Percentiles rank a stretch among this genome's conserved stretches.
phyloP scores from a whole-genome alignment of 2,797 vertebrate genomes.

The Catharus ustulatus region DNA sequence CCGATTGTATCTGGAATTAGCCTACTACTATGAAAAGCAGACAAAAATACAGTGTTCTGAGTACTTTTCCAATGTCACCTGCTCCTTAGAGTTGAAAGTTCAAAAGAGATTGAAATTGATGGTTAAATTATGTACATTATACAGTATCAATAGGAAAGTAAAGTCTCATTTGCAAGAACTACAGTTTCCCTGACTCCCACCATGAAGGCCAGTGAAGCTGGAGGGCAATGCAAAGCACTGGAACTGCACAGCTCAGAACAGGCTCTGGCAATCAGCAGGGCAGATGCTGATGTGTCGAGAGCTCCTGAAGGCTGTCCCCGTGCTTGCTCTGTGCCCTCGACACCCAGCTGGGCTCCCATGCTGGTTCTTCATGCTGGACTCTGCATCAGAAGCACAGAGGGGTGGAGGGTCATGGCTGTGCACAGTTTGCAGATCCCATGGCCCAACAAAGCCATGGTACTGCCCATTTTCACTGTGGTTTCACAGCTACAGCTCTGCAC shows the following conservation, averaged over 20 bases:
- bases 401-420: background rate
- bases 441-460: fast-evolving
- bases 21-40: background rate
- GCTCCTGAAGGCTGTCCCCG: background rate
- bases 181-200: background rate
- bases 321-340: background rate
- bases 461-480: background rate
- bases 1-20: background rate
- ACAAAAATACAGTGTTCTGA: background rate
- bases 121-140: background rate
- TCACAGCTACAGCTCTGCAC: background rate
- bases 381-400: background rate
- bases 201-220: background rate
- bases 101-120: background rate
- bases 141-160: background rate
- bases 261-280: background rate
- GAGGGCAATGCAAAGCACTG: background rate
- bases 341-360: background rate
- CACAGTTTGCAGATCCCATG: fast-evolving
- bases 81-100: background rate
- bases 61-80: background rate
- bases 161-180: background rate
- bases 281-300: background rate
- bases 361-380: background rate
- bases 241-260: background rate